Base-by-base conservation (phyloP, 2,797 vertebrate genomes). In the Mus spretus region DNA sequence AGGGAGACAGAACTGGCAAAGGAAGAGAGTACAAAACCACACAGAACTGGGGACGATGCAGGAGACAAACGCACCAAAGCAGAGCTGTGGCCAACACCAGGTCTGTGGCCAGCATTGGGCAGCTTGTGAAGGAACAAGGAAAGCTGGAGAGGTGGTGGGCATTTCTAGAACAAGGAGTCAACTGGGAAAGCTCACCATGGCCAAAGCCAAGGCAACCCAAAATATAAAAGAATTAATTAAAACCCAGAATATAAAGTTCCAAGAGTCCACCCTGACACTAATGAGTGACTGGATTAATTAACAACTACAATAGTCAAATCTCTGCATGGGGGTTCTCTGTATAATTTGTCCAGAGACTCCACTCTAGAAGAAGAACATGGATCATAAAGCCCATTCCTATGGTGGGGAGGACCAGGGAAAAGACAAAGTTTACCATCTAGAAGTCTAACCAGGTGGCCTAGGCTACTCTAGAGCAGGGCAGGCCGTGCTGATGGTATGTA, bases 131-230 rank as follows among this genome's bases (percentile, higher is more conserved):
- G 37, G 9, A 13, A 22, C 5, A 65, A 19, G 40, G 44, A 26
- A 74, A 37, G n/a, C 24, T 57, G 53, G 1, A 57, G 28, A 11
- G 37, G 17, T 61, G 79, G 74, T 26, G 2, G 22, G 1, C 31
- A 28, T 91, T 90, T 91, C 31, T 57, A 86, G 26, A 86, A 83
- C 44, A 89, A 44, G 74, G 17, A 77, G 7, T 74, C 59, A 89
- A 47, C 17, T 70, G n/a, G 50, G 85, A 89, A 63, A 83, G 19
- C 12, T 67, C 72, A 47, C n/a, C 37, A 20, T 24, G 74, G 40
- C 20, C 91, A 75, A 91, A 81, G 59, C 63, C 11, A 53, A 31
- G 37, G 83, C 37, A 53, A 61, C 26, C 28, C 31, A 59, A 31
- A n/a, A n/a, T n/a, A n/a, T n/a, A n/a, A n/a, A 63, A 12, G 75